Percentiles rank a stretch among this genome's conserved stretches.
These are phyloP conservation scores for Tinea trinotella DNA, from an alignment of 2,888 invertebrate species.

Conservation along the genomic window DNA sequence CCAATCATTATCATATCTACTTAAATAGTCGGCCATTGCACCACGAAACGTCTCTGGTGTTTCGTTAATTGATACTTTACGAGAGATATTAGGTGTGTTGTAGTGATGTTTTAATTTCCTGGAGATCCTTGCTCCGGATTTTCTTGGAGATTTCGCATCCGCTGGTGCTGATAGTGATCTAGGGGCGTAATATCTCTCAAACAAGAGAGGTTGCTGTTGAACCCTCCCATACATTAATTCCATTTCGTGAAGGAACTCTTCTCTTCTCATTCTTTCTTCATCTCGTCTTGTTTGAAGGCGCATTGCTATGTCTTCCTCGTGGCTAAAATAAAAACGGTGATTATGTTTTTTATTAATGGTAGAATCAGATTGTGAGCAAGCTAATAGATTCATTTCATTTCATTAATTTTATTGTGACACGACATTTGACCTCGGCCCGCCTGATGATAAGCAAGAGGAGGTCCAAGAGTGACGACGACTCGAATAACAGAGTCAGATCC, in stretches of 20 bases:
- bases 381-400: neutral
- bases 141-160: conserved; percentile 46
- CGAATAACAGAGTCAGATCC: no score
- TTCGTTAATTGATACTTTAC: conserved; percentile 53
- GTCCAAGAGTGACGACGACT: no score
- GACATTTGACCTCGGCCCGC: no score
- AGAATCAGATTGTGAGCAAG: no score
- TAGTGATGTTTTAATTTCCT: conserved; percentile 35
- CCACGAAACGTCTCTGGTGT: conserved; percentile 45
- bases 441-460: no score
- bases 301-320: conserved; percentile 78
- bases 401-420: no score
- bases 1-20: conserved; percentile 47
- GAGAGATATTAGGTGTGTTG: conserved; percentile 42
- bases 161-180: conserved; percentile 35
- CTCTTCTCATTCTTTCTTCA: conserved; percentile 77
- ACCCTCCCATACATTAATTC: conserved; percentile 80
- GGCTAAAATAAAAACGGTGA: conserved; percentile 45
- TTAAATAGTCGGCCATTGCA: conserved; percentile 47
- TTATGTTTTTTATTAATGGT: neutral
- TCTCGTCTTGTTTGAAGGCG: conserved; percentile 76
- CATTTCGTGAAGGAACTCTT: conserved; percentile 80
- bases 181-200: conserved; percentile 78
- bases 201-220: conserved; percentile 78
- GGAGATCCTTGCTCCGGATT: conserved; percentile 39